Conservation (phyloP, 2,888 invertebrate species). For the Mesopsocus fuscifrons region DNA sequence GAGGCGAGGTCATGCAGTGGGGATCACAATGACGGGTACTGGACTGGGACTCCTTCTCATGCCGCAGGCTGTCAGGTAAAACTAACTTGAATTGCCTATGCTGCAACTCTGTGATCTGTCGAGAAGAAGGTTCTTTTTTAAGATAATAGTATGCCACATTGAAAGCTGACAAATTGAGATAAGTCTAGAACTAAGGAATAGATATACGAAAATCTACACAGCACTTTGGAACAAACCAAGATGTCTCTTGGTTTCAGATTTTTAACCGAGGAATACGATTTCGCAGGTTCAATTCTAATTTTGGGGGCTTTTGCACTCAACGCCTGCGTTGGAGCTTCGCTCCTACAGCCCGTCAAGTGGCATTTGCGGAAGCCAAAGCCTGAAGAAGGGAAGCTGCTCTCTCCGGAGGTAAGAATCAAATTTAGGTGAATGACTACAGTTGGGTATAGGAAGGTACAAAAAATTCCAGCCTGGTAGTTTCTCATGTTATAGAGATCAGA, state of each 20-base stretch:
- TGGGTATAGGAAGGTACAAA: too few species aligned
- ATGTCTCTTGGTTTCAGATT: conserved; percentile 23
- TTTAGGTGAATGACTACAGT: conserved; percentile 12
- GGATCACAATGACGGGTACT: conserved; percentile 53
- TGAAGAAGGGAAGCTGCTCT: neutral
- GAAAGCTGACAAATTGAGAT: too few species aligned
- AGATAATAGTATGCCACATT: too few species aligned
- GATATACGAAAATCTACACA: too few species aligned
- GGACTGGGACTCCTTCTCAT: conserved; percentile 55
- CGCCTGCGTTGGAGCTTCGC: conserved; percentile 29
- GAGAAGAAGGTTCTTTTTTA: too few species aligned
- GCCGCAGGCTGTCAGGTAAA: conserved; percentile 40
- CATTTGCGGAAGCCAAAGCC: conserved; percentile 25
- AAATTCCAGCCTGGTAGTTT: too few species aligned
- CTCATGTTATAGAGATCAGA: too few species aligned
- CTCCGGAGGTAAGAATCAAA: conserved; percentile 20
- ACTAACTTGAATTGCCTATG: too few species aligned
- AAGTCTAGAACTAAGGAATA: too few species aligned
- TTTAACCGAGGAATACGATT: conserved; percentile 43
- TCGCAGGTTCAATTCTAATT: conserved; percentile 39
- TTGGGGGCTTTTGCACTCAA: conserved; percentile 41
- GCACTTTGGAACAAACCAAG: neutral
- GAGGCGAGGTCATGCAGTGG: conserved; percentile 51
- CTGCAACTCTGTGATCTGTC: too few species aligned
- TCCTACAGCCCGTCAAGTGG: conserved; percentile 34